A percentile compares a stretch with the other conserved stretches of the same genome.
These are phyloP conservation scores for Etheostoma spectabile DNA, from an alignment of 2,113 vertebrate species.

Conservation along the genomic window DNA sequence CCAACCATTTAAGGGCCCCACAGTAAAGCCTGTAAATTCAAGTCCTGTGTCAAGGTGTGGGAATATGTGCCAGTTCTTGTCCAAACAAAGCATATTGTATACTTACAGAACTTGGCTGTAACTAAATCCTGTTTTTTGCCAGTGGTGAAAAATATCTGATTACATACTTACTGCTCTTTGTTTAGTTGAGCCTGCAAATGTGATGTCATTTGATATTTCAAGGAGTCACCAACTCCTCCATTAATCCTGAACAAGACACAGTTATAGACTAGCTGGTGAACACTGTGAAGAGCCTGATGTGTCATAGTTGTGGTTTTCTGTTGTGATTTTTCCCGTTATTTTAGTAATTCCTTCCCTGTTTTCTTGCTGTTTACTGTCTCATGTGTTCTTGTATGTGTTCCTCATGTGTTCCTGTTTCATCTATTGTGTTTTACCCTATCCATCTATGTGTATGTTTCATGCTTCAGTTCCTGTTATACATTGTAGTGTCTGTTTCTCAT, in stretches of 20 bases:
- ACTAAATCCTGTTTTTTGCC: constrained; percentile 38
- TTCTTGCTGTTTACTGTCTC: too few relatives aligned
- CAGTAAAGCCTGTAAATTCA: constrained; percentile 18
- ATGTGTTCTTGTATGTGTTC: too few relatives aligned
- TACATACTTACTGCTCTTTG: constrained; percentile 11
- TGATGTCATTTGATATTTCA: constrained; percentile 39
- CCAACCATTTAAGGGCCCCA: too few relatives aligned
- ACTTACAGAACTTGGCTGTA: neutral
- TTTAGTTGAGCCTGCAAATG: constrained; percentile 27
- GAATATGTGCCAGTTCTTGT: constrained; percentile 6
- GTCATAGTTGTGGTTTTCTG: too few relatives aligned
- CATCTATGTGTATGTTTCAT: too few relatives aligned
- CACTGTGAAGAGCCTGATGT: neutral
- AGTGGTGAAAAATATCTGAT: constrained; percentile 22
- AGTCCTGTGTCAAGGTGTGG: constrained; percentile 10
- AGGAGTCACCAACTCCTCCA: neutral
- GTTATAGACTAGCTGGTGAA: neutral
- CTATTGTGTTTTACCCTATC: too few relatives aligned
- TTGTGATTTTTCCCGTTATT: too few relatives aligned
- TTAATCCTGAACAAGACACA: neutral
- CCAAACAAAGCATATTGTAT: constrained; percentile 35
- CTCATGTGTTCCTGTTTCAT: too few relatives aligned
- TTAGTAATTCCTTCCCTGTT: too few relatives aligned
- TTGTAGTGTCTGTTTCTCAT: too few relatives aligned
- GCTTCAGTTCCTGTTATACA: too few relatives aligned